Evolutionary conservation across 2,888 invertebrate genomes (phyloP), one percentile per base, ranked within the genome.

Genomic region (Thera britannica): DNA sequence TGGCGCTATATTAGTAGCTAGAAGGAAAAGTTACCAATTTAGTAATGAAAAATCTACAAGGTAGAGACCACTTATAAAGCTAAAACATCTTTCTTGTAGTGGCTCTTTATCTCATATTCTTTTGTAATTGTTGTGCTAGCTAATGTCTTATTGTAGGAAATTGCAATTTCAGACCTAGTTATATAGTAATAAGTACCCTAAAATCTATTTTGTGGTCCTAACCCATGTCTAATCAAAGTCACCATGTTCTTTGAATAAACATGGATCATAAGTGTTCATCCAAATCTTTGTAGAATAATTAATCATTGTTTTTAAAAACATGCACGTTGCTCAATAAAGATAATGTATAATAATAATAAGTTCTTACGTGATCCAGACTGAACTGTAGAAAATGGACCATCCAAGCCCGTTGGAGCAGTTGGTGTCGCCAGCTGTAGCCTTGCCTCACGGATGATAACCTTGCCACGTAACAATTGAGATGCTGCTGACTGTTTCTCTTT

Each of bases 371-470:
- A 88, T 71, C 84, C 79, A 72, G 88, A 82, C 72, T 87, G 82
- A 46, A 87, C 79, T 63, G 90, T 88, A 52, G 96, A 96, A 82
- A 96, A 96, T 62, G 96, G 96, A 59, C 96, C 96, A 89, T 96
- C 96, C 58, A 95, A 83, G 11, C 94, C 94, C 57, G 90, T 83
- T 46, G 88, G 81, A 73, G 92, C 82, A 75, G 88, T 77, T 8
- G 90, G 86, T 62, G 92, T 88, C 79, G 94, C 95, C 67, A 96
- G 84, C 77, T 96, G 96, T 67, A 96, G 87, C 76, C 96, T 94
- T 8, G 96, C 96, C 84, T 96, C 96, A 70, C 96, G 93, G 62
- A 96, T 94, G 67, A 96, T 96, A 36, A 96, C 95, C 85, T 96
- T 96, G 9, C 96, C 95, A 77, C 95, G 94, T 41, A 94, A 87